A percentile compares a stretch with the other conserved stretches of the same genome.
Conservation (phyloP, 2,888 invertebrate species). For the Gandaritis pyraliata region DNA sequence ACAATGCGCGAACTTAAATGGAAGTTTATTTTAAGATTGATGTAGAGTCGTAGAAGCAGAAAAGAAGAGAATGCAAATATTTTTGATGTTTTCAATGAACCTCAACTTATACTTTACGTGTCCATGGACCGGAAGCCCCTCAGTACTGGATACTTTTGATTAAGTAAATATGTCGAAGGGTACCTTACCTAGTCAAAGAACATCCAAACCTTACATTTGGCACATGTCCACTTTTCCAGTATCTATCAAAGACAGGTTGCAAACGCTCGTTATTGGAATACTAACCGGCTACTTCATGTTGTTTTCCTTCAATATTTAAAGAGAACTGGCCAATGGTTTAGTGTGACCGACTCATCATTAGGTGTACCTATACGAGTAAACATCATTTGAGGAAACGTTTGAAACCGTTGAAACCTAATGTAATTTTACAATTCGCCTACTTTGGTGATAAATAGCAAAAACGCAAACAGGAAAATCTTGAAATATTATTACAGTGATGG, state of each 20-base stretch:
- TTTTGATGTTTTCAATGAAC: not conserved
- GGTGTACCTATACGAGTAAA: no score
- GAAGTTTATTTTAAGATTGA: slow-evolving; percentile 34
- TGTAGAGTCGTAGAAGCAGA: slow-evolving; percentile 6
- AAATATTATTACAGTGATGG: not conserved
- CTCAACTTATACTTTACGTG: no score
- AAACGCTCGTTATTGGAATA: not conserved
- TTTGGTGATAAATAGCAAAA: not conserved
- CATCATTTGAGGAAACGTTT: no score
- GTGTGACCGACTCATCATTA: no score
- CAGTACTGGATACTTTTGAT: not conserved
- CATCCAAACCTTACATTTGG: not conserved
- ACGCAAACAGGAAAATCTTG: slow-evolving; percentile 11
- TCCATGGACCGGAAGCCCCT: no score
- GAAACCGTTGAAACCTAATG: no score
- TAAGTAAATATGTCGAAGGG: no score
- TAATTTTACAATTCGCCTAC: no score
- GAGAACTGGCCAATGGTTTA: no score
- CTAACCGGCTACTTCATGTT: not conserved
- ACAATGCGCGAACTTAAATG: slow-evolving; percentile 40
- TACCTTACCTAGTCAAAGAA: no score
- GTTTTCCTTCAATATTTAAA: not conserved
- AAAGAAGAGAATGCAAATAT: slow-evolving; percentile 1
- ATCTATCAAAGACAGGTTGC: not conserved
- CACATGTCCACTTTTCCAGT: not conserved